Evolutionary conservation across 35 echinoderm and acorn worm species (phyloP), one percentile per base, ranked within the genome.

Genomic region (Heliocidaris erythrogramma): DNA sequence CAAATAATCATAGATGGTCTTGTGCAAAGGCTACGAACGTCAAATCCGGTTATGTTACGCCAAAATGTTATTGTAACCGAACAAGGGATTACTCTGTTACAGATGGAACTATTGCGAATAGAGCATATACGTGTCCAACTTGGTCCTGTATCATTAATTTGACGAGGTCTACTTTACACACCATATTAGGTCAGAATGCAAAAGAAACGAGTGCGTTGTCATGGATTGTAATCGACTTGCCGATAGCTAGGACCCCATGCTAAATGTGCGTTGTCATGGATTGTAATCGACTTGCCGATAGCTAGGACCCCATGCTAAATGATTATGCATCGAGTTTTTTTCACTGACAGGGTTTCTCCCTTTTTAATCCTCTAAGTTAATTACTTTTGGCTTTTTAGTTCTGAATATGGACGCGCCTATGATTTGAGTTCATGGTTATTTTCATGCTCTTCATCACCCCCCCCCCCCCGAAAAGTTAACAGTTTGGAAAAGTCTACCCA

Each of bases 61-160:
- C 21, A 78, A 78, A 78, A 78, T 78, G 65, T 78, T 78, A 78
- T 78, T 78, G 65, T 78, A 78, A 78, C 65, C 65, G 65, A 78
- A 78, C 65, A 78, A 78, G 65, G 65, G 65, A 78, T 78, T 78
- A 24, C 65, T 21, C 21, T 78, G 65, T 78, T 78, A n/a, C 65
- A n/a, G 17, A 27, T 12, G 18, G 18, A 60, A 60, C 59, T 60
- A 60, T 78, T 78, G 27, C 21, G 65, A 24, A 78, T 78, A 78
- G 65, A 27, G 27, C 65, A 21, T 78, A 21, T 8, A 21, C 65
- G 27, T 78, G 65, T 78, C 65, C 65, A n/a, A 78, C 65, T 78
- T 24, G 2, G 65, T 21, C 65, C 65, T 78, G 65, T 5, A 18
- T 21, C 65, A 78, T 78, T 78, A 27, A 78, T 78, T 29, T 78